Conservation (phyloP, 2,113 vertebrate species). For the Varanus komodoensis region DNA sequence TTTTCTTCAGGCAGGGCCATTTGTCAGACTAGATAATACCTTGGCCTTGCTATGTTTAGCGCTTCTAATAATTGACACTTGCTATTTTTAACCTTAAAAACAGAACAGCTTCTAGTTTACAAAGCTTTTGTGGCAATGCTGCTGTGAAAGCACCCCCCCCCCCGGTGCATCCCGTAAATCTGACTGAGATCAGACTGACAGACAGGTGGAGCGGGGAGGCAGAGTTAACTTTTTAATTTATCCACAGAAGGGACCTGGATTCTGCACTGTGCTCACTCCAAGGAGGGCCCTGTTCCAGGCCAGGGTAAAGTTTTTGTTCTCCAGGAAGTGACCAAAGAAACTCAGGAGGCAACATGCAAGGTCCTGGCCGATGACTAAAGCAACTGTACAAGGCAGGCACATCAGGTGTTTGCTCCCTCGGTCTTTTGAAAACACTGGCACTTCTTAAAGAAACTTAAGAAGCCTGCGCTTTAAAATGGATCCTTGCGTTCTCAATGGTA, state of each 20-base stretch:
- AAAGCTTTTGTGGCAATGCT: not conserved
- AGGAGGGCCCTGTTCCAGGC: not conserved
- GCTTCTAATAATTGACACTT: not conserved
- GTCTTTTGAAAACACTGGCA: too few species aligned
- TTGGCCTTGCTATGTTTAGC: not conserved
- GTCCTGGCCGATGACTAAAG: not conserved
- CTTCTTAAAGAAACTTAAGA: not conserved
- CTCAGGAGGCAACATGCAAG: not conserved
- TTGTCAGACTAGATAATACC: not conserved
- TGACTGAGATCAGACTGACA: too few species aligned
- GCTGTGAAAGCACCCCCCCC: not conserved
- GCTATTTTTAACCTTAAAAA: slow-evolving; percentile 2
- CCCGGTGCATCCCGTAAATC: too few species aligned
- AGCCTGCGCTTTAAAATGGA: not conserved
- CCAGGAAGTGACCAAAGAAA: not conserved
- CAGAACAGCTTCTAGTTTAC: not conserved
- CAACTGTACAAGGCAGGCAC: not conserved
- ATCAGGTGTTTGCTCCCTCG: not conserved
- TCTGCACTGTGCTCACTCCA: not conserved
- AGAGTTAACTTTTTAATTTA: not conserved
- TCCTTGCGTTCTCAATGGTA: not conserved
- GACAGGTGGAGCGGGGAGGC: not conserved
- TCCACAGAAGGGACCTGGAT: not conserved
- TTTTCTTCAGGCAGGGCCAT: too few species aligned
- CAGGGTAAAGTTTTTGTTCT: not conserved